These are phyloP conservation scores for Erebia aethiops DNA, from an alignment of 2,888 invertebrate genomes.

Conservation along the genomic window DNA sequence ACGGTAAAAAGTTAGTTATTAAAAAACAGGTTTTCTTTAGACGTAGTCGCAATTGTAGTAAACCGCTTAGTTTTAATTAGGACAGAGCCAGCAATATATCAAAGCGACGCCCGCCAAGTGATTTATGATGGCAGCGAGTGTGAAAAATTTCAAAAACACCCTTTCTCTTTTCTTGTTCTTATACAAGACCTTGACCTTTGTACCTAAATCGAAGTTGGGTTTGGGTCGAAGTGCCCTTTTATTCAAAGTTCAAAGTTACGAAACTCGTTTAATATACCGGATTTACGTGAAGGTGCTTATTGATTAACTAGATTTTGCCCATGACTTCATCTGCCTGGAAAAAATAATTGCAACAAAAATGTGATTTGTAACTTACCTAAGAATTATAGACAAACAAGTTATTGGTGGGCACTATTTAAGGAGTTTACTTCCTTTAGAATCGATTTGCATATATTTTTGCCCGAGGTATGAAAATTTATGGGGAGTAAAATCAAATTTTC, in stretches of 20 bases:
- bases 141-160: constrained; percentile 35
- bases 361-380: too few species aligned
- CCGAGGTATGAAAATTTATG: too few species aligned
- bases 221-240: neutral
- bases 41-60: constrained; percentile 16
- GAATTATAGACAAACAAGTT: too few species aligned
- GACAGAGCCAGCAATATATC: constrained; percentile 41
- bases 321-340: too few species aligned
- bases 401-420: too few species aligned
- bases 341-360: too few species aligned
- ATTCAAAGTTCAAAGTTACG: neutral
- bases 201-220: neutral
- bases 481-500: too few species aligned
- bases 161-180: constrained; percentile 19
- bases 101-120: constrained; percentile 39
- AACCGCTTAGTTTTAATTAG: constrained; percentile 40
- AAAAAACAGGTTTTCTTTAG: constrained; percentile 7
- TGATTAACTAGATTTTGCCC: too few species aligned
- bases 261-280: neutral
- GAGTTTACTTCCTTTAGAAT: too few species aligned
- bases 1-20: neutral
- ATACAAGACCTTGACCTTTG: constrained; percentile 3
- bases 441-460: too few species aligned
- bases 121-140: constrained; percentile 40
- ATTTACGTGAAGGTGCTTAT: neutral